Evolutionary conservation across 2,888 invertebrate species (phyloP), one percentile per base, ranked within the genome.

Genomic region (Philereme vetulata): DNA sequence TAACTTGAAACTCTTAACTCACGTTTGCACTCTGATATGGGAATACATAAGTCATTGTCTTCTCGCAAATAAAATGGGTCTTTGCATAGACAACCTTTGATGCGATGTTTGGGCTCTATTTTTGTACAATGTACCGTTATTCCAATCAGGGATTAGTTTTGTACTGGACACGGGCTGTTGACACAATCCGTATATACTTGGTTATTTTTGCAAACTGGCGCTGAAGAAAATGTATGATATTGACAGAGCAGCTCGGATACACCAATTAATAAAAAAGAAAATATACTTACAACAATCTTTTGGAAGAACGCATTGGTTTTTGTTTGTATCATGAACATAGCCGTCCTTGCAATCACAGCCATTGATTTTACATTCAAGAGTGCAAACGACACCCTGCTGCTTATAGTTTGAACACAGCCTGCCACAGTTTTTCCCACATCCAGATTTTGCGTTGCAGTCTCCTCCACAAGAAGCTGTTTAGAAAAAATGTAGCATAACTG

Each of bases 131-230:
- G 68, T 5, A 78, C 60, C 4, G 65, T 65, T 32, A 65, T 60
- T 1, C 75, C 78, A 32, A 74, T 51, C 60, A 81, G 74, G 0
- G 76, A 71, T 62, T 82, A 83, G 49, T 76, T 78, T 59, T 68
- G 70, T 0, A 70, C 58, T 33, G 61, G 50, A 65, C 83, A 83
- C 11, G 76, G 76, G 4, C 74, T 74, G 33, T 83, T 75, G 9
- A 65, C 71, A 45, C 81, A 82, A 0, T 69, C 54, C 0, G 74
- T 75, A 53, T 66, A 77, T 3, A 76, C 76, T 72, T 82, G 78
- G 48, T 81, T 35, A 8, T 38, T 44, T 4, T 44, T 44, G 44
- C 53, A 57, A 51, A 49, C 45, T 51, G 35, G 54, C 4, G 42
- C 60, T 60, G 47, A n/a, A 40, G 11, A 5, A 11, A 11, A 48